Conservation (phyloP, 2,888 invertebrate species). For the Tetranychus piercei region DNA sequence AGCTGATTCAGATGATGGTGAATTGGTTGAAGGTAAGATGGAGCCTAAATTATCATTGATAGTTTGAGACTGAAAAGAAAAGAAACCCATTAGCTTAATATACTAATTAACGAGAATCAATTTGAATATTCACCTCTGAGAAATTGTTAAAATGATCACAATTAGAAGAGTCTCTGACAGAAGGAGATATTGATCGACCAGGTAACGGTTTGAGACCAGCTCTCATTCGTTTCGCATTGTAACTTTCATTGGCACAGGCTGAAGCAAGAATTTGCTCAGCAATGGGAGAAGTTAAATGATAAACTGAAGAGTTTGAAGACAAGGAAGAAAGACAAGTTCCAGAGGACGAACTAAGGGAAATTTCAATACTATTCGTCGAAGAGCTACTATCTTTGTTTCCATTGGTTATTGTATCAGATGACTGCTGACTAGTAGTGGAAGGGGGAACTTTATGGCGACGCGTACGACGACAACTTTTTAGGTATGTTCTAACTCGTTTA, state of each 20-base stretch:
- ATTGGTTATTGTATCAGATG: background rate
- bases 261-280: constrained; percentile 86
- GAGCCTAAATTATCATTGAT: constrained; percentile 1
- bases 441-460: constrained; percentile 17
- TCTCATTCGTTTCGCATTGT: constrained; percentile 90
- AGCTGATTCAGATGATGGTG: constrained; percentile 10
- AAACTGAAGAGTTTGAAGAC: constrained; percentile 8
- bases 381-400: background rate
- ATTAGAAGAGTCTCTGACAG: background rate
- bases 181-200: background rate
- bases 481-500: constrained; percentile 79
- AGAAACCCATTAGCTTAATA: background rate
- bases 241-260: constrained; percentile 91
- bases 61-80: background rate
- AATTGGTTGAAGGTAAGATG: background rate
- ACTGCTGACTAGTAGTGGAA: background rate
- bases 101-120: background rate
- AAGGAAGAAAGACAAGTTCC: constrained; percentile 10
- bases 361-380: background rate
- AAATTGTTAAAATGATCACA: background rate
- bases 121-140: background rate
- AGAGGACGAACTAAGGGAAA: background rate
- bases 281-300: constrained; percentile 79
- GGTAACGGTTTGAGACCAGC: constrained; percentile 74
- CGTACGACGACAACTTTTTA: constrained; percentile 84